phyloP scores from a whole-genome alignment of 1,140 invertebrate genomes.

The Andricus grossulariae region DNA sequence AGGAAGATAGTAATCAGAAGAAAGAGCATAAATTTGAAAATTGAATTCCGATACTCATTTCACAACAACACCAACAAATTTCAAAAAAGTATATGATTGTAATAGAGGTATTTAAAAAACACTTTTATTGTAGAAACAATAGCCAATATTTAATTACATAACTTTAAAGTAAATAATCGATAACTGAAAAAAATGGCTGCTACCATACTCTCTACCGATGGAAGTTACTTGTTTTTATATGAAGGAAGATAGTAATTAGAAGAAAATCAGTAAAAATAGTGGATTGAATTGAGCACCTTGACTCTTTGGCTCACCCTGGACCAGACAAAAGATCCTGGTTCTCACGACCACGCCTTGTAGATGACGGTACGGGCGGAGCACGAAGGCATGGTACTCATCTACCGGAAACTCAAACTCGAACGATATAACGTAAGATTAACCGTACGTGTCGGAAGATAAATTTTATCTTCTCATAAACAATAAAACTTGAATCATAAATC shows the following conservation, averaged over 20 bases:
- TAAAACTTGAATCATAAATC: slow-evolving; percentile 25
- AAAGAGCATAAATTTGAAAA: no score
- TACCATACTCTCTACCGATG: no score
- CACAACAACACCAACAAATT: no score
- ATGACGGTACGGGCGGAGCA: slow-evolving; percentile 49
- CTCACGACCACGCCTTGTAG: slow-evolving; percentile 65
- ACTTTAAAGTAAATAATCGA: no score
- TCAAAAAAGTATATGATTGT: no score
- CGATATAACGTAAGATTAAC: slow-evolving; percentile 30
- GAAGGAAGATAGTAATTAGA: slow-evolving; percentile 25
- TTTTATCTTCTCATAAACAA: slow-evolving; percentile 30
- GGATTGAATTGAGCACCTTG: slow-evolving; percentile 57
- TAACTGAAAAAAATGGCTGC: no score
- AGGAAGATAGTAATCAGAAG: no score
- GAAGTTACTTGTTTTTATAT: no score
- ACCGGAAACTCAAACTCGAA: slow-evolving; percentile 59
- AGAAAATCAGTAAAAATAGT: slow-evolving; percentile 13
- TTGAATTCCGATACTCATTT: no score
- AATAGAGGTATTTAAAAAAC: no score
- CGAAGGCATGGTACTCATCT: slow-evolving; percentile 61
- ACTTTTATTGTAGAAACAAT: no score
- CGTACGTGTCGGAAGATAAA: slow-evolving; percentile 28
- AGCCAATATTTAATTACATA: no score
- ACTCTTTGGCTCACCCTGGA: slow-evolving; percentile 54
- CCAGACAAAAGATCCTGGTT: slow-evolving; percentile 69